phyloP scores from a whole-genome alignment of 2,797 vertebrate genomes.

The Chelon labrosus region DNA sequence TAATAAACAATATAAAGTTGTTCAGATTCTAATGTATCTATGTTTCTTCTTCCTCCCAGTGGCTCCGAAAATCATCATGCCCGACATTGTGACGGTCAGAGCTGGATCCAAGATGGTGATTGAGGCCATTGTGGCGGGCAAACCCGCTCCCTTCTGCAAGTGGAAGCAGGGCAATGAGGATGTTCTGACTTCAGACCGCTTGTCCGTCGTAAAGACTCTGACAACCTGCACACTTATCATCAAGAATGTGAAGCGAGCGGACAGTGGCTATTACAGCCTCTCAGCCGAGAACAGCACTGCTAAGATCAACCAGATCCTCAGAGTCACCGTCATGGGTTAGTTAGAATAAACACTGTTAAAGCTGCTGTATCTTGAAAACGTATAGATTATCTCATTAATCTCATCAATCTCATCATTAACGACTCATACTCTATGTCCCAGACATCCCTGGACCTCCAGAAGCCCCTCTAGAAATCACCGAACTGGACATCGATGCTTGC shows the following conservation, averaged over 20 bases:
- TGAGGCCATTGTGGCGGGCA: conserved; percentile 95
- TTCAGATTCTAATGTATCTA: neutral
- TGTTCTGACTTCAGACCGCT: conserved; percentile 92
- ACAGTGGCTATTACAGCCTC: conserved; percentile 95
- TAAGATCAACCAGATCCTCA: conserved; percentile 91
- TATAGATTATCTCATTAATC: neutral
- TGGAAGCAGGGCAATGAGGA: conserved; percentile 94
- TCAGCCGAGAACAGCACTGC: conserved; percentile 94
- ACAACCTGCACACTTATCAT: conserved; percentile 90
- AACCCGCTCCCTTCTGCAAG: conserved; percentile 92
- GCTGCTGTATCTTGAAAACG: neutral
- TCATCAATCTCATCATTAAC: conserved; percentile 11
- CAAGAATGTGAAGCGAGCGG: conserved; percentile 93
- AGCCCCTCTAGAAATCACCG: conserved; percentile 92
- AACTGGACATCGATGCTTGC: conserved; percentile 94
- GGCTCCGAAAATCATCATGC: conserved; percentile 94
- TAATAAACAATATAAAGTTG: neutral
- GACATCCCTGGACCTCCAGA: conserved; percentile 96
- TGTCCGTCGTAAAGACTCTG: conserved; percentile 91
- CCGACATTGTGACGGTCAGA: conserved; percentile 91
- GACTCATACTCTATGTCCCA: conserved; percentile 59
- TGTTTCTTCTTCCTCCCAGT: conserved; percentile 79
- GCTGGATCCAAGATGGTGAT: conserved; percentile 95
- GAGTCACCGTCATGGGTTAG: conserved; percentile 94
- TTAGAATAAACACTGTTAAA: conserved; percentile 32